Conservation (phyloP, 2,797 vertebrate species). For the Leptodactylus fallax region DNA sequence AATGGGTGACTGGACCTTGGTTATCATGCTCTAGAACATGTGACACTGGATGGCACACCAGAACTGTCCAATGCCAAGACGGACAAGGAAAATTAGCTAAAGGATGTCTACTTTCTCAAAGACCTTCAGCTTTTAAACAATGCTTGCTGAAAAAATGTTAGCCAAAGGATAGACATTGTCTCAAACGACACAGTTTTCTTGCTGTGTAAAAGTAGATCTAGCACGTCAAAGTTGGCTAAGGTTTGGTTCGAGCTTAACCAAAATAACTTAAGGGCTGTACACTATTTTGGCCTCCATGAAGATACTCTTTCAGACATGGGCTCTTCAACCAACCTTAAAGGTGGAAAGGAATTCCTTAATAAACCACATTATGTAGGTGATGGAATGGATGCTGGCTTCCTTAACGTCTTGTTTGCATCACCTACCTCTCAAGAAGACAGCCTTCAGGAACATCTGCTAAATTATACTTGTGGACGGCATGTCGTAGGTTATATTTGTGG, state of each 20-base stretch:
- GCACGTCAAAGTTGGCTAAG: conserved; percentile 67
- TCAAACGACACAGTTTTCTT: conserved; percentile 24
- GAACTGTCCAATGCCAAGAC: conserved; percentile 96
- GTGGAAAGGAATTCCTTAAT: conserved; percentile 66
- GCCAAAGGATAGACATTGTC: conserved; percentile 66
- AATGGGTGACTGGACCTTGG: conserved; percentile 92
- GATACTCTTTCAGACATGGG: conserved; percentile 71
- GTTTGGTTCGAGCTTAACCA: conserved; percentile 65
- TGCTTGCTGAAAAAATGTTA: conserved; percentile 93
- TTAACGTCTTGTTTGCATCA: conserved; percentile 75
- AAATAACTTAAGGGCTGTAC: conserved; percentile 76
- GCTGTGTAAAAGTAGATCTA: conserved; percentile 44
- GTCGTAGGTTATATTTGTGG: conserved; percentile 76
- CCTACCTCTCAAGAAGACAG: conserved; percentile 81
- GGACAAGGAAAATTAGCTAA: conserved; percentile 88
- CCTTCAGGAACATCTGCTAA: conserved; percentile 71
- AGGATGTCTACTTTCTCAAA: conserved; percentile 82
- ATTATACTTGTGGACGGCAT: conserved; percentile 67
- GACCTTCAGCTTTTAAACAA: conserved; percentile 94
- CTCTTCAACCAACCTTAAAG: conserved; percentile 67
- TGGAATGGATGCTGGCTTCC: conserved; percentile 71
- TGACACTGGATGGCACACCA: conserved; percentile 96
- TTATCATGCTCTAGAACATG: conserved; percentile 94
- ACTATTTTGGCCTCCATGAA: conserved; percentile 74
- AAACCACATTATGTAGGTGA: conserved; percentile 74